Evolutionary conservation across 1,140 invertebrate genomes (phyloP).

Genomic region (Pararge aegeria): DNA sequence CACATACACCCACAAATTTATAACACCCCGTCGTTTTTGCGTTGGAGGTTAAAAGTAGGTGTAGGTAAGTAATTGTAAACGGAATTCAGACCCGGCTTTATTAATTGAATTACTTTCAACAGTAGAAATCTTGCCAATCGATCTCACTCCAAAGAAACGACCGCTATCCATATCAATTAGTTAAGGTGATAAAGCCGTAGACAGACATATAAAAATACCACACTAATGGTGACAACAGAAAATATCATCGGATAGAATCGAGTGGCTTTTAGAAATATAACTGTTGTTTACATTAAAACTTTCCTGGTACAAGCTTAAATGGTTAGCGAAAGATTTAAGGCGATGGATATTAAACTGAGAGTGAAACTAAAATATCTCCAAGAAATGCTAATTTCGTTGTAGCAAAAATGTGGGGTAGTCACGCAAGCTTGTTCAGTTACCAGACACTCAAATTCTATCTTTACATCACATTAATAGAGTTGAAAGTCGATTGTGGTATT

Average conservation of each 20-base stretch:
- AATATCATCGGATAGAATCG: slow-evolving; percentile 21
- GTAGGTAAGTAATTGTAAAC: neutral
- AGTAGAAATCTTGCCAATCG: slow-evolving; percentile 14
- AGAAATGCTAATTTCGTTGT: slow-evolving; percentile 47
- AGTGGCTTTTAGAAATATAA: slow-evolving; percentile 18
- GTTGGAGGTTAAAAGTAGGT: too few relatives aligned
- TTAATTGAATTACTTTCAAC: neutral
- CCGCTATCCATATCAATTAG: slow-evolving; percentile 47
- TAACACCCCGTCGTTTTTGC: too few relatives aligned
- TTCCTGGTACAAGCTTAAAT: slow-evolving; percentile 4
- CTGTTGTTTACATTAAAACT: slow-evolving; percentile 37
- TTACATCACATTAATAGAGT: neutral
- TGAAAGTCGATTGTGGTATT: slow-evolving; percentile 3
- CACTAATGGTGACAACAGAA: slow-evolving; percentile 29
- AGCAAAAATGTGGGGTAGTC: slow-evolving; percentile 42
- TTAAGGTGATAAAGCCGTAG: slow-evolving; percentile 45
- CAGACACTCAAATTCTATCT: neutral
- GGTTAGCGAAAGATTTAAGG: slow-evolving; percentile 21
- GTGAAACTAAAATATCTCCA: slow-evolving; percentile 45
- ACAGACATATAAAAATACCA: slow-evolving; percentile 42
- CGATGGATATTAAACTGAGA: slow-evolving; percentile 37
- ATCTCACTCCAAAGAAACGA: slow-evolving; percentile 38
- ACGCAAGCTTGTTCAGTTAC: slow-evolving; percentile 33
- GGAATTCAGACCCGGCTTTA: neutral
- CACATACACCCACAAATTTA: too few relatives aligned